Conservation (phyloP, 1,140 invertebrate species). For the Anastrepha ludens region DNA sequence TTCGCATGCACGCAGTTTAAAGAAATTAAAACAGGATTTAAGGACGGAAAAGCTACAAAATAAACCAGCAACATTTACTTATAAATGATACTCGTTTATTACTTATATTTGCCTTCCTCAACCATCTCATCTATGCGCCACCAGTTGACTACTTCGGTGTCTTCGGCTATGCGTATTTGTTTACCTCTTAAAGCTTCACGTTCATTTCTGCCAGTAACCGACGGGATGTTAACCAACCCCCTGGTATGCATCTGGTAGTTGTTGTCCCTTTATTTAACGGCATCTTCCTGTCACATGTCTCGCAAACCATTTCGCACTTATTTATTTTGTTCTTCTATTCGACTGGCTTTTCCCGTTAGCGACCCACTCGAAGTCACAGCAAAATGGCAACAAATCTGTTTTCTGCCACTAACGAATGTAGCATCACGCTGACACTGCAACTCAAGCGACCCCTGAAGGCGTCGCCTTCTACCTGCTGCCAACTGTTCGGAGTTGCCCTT, state of each 20-base stretch:
- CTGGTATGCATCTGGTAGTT: neutral
- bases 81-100: too few species aligned
- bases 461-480: constrained; percentile 9
- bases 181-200: neutral
- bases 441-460: constrained; percentile 35
- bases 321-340: neutral
- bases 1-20: too few species aligned
- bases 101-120: too few species aligned
- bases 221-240: neutral
- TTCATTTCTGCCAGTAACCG: neutral
- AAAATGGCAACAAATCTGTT: constrained; percentile 38
- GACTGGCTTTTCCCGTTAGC: constrained; percentile 15
- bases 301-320: neutral
- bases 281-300: too few species aligned
- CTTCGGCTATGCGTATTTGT: neutral
- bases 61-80: too few species aligned
- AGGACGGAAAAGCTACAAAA: too few species aligned
- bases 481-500: neutral
- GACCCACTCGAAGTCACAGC: constrained; percentile 33
- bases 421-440: constrained; percentile 50
- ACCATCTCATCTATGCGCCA: too few species aligned
- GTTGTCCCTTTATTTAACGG: neutral
- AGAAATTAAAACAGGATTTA: too few species aligned
- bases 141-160: too few species aligned
- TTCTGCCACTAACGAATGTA: constrained; percentile 40